phyloP scores from a whole-genome alignment of 2,797 vertebrate species.

The Gadopsis bispinosus region DNA sequence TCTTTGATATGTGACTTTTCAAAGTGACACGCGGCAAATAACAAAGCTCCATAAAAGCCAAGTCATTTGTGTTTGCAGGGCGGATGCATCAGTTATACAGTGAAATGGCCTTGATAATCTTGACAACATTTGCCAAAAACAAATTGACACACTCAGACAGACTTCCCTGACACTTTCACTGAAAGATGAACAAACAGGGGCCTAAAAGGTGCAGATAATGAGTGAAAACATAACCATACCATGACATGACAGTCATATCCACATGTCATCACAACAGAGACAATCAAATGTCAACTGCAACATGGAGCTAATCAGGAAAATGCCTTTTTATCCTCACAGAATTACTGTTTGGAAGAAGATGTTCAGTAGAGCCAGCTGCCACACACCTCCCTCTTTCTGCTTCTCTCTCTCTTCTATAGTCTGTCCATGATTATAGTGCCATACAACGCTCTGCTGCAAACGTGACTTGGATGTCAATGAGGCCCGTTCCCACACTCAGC shows the following conservation, averaged over 20 bases:
- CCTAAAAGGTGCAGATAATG: conserved; percentile 33
- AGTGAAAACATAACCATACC: conserved; percentile 6
- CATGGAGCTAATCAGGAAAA: conserved; percentile 28
- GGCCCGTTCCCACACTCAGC: conserved; percentile 62
- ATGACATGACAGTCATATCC: conserved; percentile 8
- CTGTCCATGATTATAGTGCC: conserved; percentile 76
- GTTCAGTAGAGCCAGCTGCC: conserved; percentile 29
- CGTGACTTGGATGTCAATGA: conserved; percentile 79
- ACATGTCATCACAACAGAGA: conserved; percentile 27
- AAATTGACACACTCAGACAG: not conserved
- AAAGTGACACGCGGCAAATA: not conserved
- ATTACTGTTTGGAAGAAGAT: conserved; percentile 36
- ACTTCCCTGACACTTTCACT: not conserved
- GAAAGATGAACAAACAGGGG: conserved; percentile 6
- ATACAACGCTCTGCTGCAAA: conserved; percentile 69
- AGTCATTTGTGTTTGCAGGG: conserved; percentile 4
- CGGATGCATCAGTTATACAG: not conserved
- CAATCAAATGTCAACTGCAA: conserved; percentile 45
- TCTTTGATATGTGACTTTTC: conserved; percentile 35
- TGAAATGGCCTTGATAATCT: not conserved
- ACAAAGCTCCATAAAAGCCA: not conserved
- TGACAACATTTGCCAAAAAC: conserved; percentile 6
- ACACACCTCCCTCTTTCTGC: conserved; percentile 47
- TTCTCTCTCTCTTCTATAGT: conserved; percentile 66
- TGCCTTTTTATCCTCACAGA: conserved; percentile 11